These are phyloP conservation scores for Octodon degus DNA, from an alignment of 2,113 vertebrate genomes.

Conservation along the genomic window DNA sequence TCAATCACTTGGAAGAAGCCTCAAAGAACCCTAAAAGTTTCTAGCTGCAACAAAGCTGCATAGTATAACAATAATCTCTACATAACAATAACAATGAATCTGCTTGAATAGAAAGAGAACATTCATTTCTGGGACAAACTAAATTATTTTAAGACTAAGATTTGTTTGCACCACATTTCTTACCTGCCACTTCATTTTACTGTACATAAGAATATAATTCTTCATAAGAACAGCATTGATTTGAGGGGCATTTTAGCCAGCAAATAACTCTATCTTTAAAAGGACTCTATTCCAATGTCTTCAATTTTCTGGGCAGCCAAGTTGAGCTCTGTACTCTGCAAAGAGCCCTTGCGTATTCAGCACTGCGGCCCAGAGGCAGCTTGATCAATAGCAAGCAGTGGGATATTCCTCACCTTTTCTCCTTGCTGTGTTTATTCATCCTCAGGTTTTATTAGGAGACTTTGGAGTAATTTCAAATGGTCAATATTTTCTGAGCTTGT, in stretches of 20 bases:
- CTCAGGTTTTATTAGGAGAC: constrained; percentile 20
- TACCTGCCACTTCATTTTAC: not conserved
- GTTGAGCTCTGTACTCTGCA: not conserved
- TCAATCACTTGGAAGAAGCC: not conserved
- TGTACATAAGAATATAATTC: not conserved
- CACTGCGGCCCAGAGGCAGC: not conserved
- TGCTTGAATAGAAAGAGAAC: not conserved
- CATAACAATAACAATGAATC: not conserved
- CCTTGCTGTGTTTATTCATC: not conserved
- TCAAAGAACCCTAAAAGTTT: not conserved
- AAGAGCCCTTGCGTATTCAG: not conserved
- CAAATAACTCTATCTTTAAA: not conserved
- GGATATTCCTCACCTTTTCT: not conserved
- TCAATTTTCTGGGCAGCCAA: not conserved
- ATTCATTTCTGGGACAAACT: not conserved
- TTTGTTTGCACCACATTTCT: not conserved
- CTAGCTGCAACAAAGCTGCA: not conserved
- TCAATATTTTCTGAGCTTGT: not conserved
- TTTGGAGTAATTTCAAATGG: constrained; percentile 16
- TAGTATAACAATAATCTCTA: not conserved
- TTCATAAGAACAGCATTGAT: not conserved
- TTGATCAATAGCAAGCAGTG: not conserved
- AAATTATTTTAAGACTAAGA: not conserved
- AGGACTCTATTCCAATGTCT: not conserved
- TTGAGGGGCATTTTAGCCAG: not conserved